Base-by-base conservation (phyloP, 2,888 invertebrate genomes). In the Matsumyia berberina region DNA sequence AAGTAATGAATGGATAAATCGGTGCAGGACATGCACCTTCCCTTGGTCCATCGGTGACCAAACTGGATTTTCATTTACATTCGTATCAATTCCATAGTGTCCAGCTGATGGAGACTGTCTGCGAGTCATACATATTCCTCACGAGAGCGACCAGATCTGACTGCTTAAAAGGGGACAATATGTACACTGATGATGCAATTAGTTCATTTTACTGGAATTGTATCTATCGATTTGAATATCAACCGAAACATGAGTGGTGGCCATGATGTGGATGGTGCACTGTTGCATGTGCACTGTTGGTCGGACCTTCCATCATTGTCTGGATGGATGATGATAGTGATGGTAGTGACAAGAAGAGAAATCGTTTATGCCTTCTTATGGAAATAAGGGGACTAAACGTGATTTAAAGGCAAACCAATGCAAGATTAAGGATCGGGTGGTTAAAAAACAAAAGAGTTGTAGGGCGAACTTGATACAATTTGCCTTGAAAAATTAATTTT, bases 141-240 rank as follows among this genome's bases (percentile, higher is more conserved):
- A 24, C 4, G 24, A 24, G 24, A 3, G 24, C 24, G 4, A 24
- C 24, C 24, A 24, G 4, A 4, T 24, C 62, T 55, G 62, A 33
- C 44, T 8, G 33, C 12, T 6, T 33, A 42, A 57, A 31, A 15
- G 17, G 31, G 55, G 62, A 57, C 58, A 44, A 35, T 42, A 24
- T 57, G 37, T 44, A 60, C 55, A 35, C 58, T 64, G 76, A 76
- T 69, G 81, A 81, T 81, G 76, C 74, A 81, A 81, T 81, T 81
- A 76, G 81, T 76, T 81, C 12, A 39, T 62, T 69, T 44, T 3
- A 31, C 39, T 57, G 60, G 74, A 67, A 74, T 80, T 70, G 69
- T 57, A 57, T 81, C 69, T 74, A 81, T 76, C 62, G 70, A 81
- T 81, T 76, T 81, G 64, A 81, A 81, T 76, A 81, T 55, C 74